Conservation (phyloP, 2,797 vertebrate genomes). For the Thalassophryne amazonica region DNA sequence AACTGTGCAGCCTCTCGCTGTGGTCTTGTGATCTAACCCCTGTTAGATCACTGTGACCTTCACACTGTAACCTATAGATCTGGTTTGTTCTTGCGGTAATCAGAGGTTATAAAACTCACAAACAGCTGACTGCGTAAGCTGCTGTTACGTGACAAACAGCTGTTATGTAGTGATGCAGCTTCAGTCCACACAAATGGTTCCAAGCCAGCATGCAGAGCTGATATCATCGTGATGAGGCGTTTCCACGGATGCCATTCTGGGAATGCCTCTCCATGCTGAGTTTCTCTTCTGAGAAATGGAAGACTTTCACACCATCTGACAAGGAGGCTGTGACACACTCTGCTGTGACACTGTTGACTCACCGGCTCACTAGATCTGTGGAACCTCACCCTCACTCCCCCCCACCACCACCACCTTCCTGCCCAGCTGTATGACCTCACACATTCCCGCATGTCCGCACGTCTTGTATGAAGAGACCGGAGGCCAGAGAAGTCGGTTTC, state of each 20-base stretch:
- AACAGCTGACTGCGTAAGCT: too few species aligned
- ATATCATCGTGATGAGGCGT: conserved; percentile 31
- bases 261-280: conserved; percentile 38
- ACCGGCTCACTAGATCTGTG: conserved; percentile 54
- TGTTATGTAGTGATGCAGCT: too few species aligned
- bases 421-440: conserved; percentile 18
- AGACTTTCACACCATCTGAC: conserved; percentile 45
- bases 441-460: conserved; percentile 16
- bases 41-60: too few species aligned
- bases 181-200: conserved; percentile 23
- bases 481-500: conserved; percentile 16
- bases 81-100: too few species aligned
- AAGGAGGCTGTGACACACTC: conserved; percentile 65
- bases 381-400: conserved; percentile 41
- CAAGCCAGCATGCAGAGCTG: conserved; percentile 8
- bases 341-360: conserved; percentile 52
- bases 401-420: neutral
- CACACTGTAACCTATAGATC: too few species aligned
- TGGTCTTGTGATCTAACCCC: too few species aligned
- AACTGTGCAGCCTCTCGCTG: too few species aligned
- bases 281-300: conserved; percentile 42
- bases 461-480: conserved; percentile 19
- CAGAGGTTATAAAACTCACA: too few species aligned
- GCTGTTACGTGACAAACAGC: too few species aligned
- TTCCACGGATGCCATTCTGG: conserved; percentile 42